phyloP scores from a whole-genome alignment of 2,113 vertebrate genomes.

The Stegastes partitus region DNA sequence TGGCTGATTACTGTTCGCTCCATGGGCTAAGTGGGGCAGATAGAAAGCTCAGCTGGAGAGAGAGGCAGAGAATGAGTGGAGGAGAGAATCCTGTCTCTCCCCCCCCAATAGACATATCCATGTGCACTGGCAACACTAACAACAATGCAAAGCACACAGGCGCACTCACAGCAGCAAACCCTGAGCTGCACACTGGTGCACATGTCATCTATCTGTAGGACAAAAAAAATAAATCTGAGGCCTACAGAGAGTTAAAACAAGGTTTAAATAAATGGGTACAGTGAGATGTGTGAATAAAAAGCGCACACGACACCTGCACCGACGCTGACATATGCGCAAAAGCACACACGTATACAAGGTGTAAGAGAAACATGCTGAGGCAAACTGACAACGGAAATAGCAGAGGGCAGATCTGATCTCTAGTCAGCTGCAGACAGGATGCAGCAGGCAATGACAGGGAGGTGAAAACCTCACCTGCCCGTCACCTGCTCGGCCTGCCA shows the following conservation, averaged over 20 bases:
- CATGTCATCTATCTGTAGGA: constrained; percentile 39
- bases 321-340: background rate
- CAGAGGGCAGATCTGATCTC: constrained; percentile 43
- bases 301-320: background rate
- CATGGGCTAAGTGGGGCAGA: constrained; percentile 84
- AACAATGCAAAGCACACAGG: constrained; percentile 54
- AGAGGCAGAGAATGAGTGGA: constrained; percentile 50
- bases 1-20: constrained; percentile 84
- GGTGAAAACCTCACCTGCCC: constrained; percentile 10
- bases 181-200: constrained; percentile 14
- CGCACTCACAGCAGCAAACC: constrained; percentile 18
- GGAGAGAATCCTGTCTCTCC: constrained; percentile 58
- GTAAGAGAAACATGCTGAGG: constrained; percentile 17
- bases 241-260: background rate
- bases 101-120: constrained; percentile 51
- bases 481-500: constrained; percentile 12
- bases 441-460: constrained; percentile 41
- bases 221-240: background rate
- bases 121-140: constrained; percentile 37
- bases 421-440: constrained; percentile 43
- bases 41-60: constrained; percentile 79
- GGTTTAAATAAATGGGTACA: constrained; percentile 16
- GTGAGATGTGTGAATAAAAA: constrained; percentile 1
- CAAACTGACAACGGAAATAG: constrained; percentile 35
- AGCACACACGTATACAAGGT: constrained; percentile 10